Conservation (phyloP, 2,888 invertebrate genomes). For the Anorthoa munda region DNA sequence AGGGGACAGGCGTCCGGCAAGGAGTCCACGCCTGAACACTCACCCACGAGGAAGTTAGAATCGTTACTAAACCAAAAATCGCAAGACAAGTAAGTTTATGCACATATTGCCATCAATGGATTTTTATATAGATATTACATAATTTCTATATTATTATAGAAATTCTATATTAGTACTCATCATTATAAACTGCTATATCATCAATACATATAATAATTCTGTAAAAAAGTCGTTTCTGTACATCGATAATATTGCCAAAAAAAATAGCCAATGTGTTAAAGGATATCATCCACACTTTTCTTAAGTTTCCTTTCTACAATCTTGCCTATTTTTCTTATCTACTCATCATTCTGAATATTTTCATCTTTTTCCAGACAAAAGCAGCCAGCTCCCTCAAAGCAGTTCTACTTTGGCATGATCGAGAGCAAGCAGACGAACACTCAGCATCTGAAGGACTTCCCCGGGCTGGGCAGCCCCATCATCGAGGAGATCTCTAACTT, state of each 20-base stretch:
- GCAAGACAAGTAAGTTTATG: slow-evolving; percentile 79
- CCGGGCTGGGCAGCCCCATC: slow-evolving; percentile 86
- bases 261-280: too few species aligned
- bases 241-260: too few species aligned
- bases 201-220: too few species aligned
- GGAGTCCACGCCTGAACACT: slow-evolving; percentile 92
- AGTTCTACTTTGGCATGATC: slow-evolving; percentile 96
- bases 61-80: slow-evolving; percentile 64
- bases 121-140: neutral
- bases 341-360: too few species aligned
- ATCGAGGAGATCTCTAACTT: slow-evolving; percentile 88
- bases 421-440: slow-evolving; percentile 84
- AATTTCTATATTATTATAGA: neutral
- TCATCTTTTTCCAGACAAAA: slow-evolving; percentile 80
- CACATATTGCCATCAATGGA: neutral
- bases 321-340: too few species aligned
- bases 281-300: too few species aligned
- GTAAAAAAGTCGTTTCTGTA: too few species aligned
- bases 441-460: slow-evolving; percentile 84
- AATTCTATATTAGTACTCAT: too few species aligned
- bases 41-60: slow-evolving; percentile 86
- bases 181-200: neutral
- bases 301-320: neutral
- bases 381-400: slow-evolving; percentile 83
- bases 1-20: slow-evolving; percentile 92